Evolutionary conservation across 1,140 invertebrate genomes (phyloP).

Genomic region (Elymnias hypermnestra): DNA sequence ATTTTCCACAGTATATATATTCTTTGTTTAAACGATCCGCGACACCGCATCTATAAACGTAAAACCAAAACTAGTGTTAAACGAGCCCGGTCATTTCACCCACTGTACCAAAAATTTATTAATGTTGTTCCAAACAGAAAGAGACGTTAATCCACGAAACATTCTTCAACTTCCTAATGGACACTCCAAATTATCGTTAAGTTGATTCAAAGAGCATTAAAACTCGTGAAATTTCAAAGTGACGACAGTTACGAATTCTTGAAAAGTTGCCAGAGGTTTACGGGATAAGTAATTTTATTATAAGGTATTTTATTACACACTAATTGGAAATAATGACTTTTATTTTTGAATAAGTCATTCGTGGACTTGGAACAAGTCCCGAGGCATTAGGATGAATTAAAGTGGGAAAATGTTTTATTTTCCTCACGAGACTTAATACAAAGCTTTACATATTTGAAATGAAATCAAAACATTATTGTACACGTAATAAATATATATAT

Average conservation of each 20-base stretch:
- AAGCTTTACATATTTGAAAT: no score
- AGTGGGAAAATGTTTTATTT: no score
- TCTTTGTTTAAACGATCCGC: no score
- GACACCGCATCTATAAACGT: not conserved
- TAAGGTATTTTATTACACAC: conserved; percentile 12
- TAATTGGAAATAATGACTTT: conserved; percentile 7
- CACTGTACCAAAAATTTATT: conserved; percentile 11
- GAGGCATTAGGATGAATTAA: not conserved
- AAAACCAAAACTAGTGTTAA: conserved; percentile 7
- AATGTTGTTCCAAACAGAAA: conserved; percentile 12
- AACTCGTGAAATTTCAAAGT: conserved; percentile 18
- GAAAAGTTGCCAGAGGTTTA: conserved; percentile 21
- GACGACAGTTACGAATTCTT: conserved; percentile 18
- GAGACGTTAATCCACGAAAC: conserved; percentile 10
- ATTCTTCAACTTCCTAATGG: conserved; percentile 22
- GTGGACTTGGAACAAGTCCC: not conserved
- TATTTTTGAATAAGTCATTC: not conserved
- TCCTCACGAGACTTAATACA: no score
- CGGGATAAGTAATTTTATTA: conserved; percentile 17
- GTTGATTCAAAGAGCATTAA: conserved; percentile 25
- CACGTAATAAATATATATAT: no score
- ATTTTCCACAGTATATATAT: no score
- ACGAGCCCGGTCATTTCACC: not conserved
- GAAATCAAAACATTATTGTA: no score
- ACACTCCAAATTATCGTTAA: conserved; percentile 22